Conservation (phyloP, 2,888 invertebrate genomes). For the Athetis lepigone region DNA sequence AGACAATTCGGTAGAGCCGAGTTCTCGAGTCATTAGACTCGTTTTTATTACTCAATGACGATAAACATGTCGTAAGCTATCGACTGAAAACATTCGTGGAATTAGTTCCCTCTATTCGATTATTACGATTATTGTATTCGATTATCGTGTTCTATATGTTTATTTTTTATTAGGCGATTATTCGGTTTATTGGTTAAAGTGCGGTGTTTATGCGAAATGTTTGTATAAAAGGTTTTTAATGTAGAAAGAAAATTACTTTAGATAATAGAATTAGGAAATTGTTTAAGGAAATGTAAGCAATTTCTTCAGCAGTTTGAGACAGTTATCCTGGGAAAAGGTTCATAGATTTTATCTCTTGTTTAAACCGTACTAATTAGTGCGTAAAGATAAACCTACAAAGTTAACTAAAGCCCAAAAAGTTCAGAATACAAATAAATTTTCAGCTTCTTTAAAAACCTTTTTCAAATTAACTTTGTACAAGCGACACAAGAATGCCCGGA, state of each 20-base stretch:
- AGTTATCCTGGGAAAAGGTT: neutral
- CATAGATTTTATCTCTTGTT: constrained; percentile 33
- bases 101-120: constrained; percentile 84
- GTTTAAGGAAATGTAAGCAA: constrained; percentile 9
- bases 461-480: constrained; percentile 66
- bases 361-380: constrained; percentile 17
- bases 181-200: constrained; percentile 54
- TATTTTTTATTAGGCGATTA: constrained; percentile 74
- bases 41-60: constrained; percentile 88
- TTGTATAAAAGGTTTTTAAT: constrained; percentile 36
- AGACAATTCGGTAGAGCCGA: constrained; percentile 83
- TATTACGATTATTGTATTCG: constrained; percentile 84
- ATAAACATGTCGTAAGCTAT: constrained; percentile 90
- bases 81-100: constrained; percentile 88
- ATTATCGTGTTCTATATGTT: constrained; percentile 74
- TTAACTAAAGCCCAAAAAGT: constrained; percentile 30
- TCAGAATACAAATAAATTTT: constrained; percentile 41
- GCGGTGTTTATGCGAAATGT: constrained; percentile 35
- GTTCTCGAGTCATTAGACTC: constrained; percentile 89
- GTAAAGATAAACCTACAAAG: constrained; percentile 33
- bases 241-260: neutral
- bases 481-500: constrained; percentile 61
- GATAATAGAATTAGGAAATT: constrained; percentile 1
- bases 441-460: constrained; percentile 58
- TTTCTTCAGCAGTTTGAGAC: neutral